Conservation (phyloP, 2,113 vertebrate species). For the Ctenomys sociabilis region DNA sequence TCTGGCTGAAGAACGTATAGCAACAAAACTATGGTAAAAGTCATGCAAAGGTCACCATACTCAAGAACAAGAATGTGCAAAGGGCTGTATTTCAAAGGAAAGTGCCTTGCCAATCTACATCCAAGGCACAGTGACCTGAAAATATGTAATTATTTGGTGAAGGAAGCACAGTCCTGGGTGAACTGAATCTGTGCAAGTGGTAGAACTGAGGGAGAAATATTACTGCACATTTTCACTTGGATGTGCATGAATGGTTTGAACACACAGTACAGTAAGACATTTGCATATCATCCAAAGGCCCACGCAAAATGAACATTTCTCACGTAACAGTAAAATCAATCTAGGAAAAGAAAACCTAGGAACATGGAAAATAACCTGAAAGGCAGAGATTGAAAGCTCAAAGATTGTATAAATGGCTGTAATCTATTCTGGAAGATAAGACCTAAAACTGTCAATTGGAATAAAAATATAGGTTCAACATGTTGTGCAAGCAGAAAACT, state of each 20-base stretch:
- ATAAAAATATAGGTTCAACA: neutral
- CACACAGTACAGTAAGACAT: neutral
- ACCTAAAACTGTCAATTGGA: neutral
- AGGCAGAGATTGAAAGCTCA: neutral
- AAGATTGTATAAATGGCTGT: neutral
- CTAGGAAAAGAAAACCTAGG: neutral
- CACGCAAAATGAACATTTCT: neutral
- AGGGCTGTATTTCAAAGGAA: neutral
- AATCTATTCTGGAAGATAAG: neutral
- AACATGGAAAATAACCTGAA: neutral
- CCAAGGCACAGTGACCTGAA: neutral
- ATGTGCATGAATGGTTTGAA: neutral
- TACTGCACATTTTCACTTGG: neutral
- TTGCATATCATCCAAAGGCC: neutral
- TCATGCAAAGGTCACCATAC: neutral
- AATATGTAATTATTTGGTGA: neutral
- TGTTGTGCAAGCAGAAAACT: neutral
- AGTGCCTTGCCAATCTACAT: neutral
- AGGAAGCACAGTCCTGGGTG: neutral
- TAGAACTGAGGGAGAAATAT: neutral
- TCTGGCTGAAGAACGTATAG: neutral
- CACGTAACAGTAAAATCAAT: neutral
- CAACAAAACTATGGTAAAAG: neutral
- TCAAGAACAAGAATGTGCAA: neutral
- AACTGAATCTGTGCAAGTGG: neutral